Evolutionary conservation across 2,797 vertebrate species (phyloP).

Genomic region (Pseudomugil tenellus): DNA sequence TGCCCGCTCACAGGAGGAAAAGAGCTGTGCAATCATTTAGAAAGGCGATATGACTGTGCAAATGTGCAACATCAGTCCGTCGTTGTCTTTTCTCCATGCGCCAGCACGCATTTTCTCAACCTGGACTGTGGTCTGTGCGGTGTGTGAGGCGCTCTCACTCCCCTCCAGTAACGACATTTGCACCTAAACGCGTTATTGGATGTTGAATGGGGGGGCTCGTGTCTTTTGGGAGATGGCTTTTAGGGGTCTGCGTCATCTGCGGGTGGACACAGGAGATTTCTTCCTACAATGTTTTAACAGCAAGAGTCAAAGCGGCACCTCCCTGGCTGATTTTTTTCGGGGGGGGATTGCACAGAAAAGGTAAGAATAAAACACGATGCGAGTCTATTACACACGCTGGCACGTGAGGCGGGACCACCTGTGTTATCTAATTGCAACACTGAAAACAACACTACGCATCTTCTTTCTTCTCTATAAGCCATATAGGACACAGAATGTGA

Average conservation of each 20-base stretch:
- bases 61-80: conserved; percentile 45
- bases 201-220: conserved; percentile 36
- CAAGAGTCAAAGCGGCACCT: conserved; percentile 54
- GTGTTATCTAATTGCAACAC: conserved; percentile 48
- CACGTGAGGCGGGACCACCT: conserved; percentile 31
- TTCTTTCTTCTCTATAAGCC: conserved; percentile 4
- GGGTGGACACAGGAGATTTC: conserved; percentile 47
- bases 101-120: conserved; percentile 44
- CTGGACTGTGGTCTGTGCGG: conserved; percentile 42
- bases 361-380: conserved; percentile 56
- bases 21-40: conserved; percentile 51
- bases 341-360: conserved; percentile 49
- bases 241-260: conserved; percentile 71
- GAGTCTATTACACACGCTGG: conserved; percentile 31
- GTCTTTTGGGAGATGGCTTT: conserved; percentile 41
- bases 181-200: conserved; percentile 50
- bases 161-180: conserved; percentile 56
- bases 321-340: conserved; percentile 50
- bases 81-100: conserved; percentile 45
- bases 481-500: neutral
- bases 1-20: conserved; percentile 25
- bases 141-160: neutral
- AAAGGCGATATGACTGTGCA: conserved; percentile 57
- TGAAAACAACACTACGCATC: conserved; percentile 51
- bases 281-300: conserved; percentile 46